Evolutionary conservation across 2,797 vertebrate species (phyloP).

Genomic region (Cichlasoma orientale): DNA sequence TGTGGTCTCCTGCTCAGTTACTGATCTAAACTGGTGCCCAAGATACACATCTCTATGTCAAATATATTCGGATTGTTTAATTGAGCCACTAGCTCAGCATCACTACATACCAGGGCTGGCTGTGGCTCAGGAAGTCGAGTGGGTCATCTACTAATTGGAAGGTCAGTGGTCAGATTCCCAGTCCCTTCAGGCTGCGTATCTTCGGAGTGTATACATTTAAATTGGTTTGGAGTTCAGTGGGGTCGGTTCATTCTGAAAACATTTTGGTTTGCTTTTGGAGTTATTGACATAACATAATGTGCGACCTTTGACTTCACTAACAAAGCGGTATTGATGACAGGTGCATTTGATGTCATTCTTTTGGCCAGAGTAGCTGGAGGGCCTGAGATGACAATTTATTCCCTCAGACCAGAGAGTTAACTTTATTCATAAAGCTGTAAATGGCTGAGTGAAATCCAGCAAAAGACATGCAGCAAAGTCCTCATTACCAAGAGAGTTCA

Average conservation of each 20-base stretch:
- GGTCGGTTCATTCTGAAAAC: not conserved
- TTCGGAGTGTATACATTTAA: not conserved
- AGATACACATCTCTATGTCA: not conserved
- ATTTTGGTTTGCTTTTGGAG: not conserved
- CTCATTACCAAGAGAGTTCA: constrained; percentile 52
- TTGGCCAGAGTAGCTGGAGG: not conserved
- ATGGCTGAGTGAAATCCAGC: constrained; percentile 31
- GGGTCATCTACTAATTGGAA: not conserved
- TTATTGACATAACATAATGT: not conserved
- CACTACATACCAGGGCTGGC: not conserved
- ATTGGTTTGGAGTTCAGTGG: not conserved
- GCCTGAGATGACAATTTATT: constrained; percentile 22
- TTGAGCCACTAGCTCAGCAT: not conserved
- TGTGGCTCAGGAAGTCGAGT: not conserved
- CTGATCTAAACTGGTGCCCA: not conserved
- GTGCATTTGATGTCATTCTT: constrained; percentile 7
- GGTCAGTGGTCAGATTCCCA: not conserved
- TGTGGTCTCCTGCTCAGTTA: too few relatives aligned
- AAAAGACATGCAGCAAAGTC: constrained; percentile 34
- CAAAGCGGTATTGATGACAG: not conserved
- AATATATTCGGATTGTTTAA: not conserved
- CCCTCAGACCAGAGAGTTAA: constrained; percentile 18
- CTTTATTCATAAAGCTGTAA: constrained; percentile 40
- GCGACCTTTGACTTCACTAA: not conserved
- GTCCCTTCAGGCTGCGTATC: not conserved